Conservation (phyloP, 2,888 invertebrate species). For the Synanthedon vespiformis region DNA sequence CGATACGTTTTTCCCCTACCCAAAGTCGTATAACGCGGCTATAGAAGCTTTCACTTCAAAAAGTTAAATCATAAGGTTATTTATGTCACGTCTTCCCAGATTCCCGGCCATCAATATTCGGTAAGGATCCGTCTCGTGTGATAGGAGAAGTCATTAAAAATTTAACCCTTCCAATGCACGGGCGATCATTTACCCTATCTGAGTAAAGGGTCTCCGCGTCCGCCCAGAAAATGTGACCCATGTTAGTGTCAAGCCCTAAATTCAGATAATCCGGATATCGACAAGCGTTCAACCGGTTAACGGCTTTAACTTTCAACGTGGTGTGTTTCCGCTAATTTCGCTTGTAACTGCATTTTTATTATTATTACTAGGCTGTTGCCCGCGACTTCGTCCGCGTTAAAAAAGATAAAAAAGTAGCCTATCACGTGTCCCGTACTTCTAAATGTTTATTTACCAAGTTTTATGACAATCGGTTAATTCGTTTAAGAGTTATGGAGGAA, state of each 20-base stretch:
- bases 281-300: slow-evolving; percentile 40
- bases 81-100: too few species aligned
- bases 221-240: slow-evolving; percentile 46
- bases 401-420: too few species aligned
- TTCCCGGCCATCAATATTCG: too few species aligned
- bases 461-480: too few species aligned
- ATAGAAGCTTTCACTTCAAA: too few species aligned
- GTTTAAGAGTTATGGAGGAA: too few species aligned
- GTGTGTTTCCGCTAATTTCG: background rate
- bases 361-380: background rate
- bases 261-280: slow-evolving; percentile 48
- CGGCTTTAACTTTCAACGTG: slow-evolving; percentile 3
- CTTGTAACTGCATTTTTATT: background rate
- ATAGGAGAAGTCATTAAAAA: background rate
- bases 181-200: slow-evolving; percentile 9
- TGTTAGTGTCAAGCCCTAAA: slow-evolving; percentile 55
- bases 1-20: too few species aligned
- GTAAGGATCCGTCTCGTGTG: background rate
- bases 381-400: too few species aligned
- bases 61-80: too few species aligned
- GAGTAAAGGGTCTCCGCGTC: slow-evolving; percentile 11
- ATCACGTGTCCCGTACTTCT: too few species aligned
- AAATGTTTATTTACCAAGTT: too few species aligned
- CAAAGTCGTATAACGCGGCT: too few species aligned
- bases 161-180: slow-evolving; percentile 2